Conservation (phyloP, 2,888 invertebrate species). For the Sesamia inferens region DNA sequence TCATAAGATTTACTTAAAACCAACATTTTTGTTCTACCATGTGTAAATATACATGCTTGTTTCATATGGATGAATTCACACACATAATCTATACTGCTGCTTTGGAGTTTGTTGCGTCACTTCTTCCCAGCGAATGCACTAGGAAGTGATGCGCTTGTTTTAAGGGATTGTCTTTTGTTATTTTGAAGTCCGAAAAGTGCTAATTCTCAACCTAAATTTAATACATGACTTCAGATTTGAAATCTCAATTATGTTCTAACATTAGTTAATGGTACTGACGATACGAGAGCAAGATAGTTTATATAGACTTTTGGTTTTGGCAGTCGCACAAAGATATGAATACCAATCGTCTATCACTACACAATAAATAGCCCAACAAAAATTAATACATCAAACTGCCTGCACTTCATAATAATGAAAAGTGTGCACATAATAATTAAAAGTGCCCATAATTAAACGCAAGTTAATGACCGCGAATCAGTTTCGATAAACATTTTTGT, state of each 20-base stretch:
- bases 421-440: conserved; percentile 48
- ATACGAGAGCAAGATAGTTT: too few species aligned
- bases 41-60: too few species aligned
- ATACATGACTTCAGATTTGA: too few species aligned
- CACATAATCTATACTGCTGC: neutral
- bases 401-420: conserved; percentile 29
- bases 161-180: too few species aligned
- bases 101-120: too few species aligned
- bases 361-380: conserved; percentile 43
- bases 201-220: too few species aligned
- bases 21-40: too few species aligned
- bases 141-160: too few species aligned
- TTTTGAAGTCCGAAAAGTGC: too few species aligned
- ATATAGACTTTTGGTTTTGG: too few species aligned
- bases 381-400: conserved; percentile 49
- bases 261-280: neutral
- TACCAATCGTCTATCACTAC: conserved; percentile 32
- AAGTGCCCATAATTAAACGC: conserved; percentile 53
- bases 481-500: conserved; percentile 56
- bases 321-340: conserved; percentile 27
- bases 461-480: conserved; percentile 48
- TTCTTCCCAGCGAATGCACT: too few species aligned
- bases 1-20: too few species aligned
- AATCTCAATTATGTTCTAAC: neutral
- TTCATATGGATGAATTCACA: neutral